phyloP scores from a whole-genome alignment of 2,797 vertebrate species.

The Parauchenoglanis punctatus region DNA sequence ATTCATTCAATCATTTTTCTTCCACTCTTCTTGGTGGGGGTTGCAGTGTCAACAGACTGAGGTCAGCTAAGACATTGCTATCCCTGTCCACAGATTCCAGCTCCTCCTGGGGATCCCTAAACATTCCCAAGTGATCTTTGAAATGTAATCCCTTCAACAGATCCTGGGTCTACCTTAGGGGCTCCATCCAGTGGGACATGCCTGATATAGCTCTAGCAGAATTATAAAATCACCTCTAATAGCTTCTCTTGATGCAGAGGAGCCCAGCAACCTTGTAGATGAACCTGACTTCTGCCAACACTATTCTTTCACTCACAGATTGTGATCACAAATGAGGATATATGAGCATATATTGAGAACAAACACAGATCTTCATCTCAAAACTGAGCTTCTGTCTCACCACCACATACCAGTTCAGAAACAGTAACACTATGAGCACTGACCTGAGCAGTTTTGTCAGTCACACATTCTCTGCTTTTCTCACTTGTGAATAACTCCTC shows the following conservation, averaged over 20 bases:
- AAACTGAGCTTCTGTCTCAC: not conserved
- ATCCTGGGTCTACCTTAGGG: not conserved
- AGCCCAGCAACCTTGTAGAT: not conserved
- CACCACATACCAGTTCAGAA: not conserved
- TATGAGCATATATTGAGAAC: not conserved
- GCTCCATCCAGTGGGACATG: not conserved
- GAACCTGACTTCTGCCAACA: not conserved
- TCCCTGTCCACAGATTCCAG: not conserved
- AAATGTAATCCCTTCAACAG: not conserved
- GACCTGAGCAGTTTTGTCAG: not conserved
- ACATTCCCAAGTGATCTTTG: not conserved
- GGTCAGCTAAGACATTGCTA: not conserved
- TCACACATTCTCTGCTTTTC: not conserved
- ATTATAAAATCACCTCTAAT: not conserved
- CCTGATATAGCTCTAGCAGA: not conserved
- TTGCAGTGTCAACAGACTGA: not conserved
- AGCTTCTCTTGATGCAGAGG: not conserved
- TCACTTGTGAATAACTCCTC: not conserved
- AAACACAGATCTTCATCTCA: not conserved
- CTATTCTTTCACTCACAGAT: not conserved
- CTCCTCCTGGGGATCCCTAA: not conserved
- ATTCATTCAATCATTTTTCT: not conserved
- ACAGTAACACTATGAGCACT: not conserved
- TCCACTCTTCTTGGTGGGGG: not conserved
- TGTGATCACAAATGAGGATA: not conserved